Percentiles rank a stretch among this genome's conserved stretches.
Evolutionary conservation across 2,888 invertebrate species (phyloP).

Genomic region (Fragum fragum): DNA sequence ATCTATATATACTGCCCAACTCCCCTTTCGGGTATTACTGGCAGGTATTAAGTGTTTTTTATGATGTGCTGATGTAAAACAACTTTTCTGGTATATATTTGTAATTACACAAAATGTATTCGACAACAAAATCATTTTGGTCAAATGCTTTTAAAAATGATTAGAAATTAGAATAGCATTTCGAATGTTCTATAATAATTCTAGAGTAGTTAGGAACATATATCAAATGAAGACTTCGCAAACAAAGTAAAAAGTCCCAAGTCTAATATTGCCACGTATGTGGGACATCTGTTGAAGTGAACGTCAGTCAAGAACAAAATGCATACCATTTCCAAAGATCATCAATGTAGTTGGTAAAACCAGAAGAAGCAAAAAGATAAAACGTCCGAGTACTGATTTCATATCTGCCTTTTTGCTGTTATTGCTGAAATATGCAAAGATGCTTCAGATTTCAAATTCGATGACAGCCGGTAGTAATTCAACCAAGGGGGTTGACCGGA

Average conservation of each 20-base stretch:
- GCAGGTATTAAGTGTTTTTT: too few species aligned
- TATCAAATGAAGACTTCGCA: too few species aligned
- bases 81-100: too few species aligned
- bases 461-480: background rate
- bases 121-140: too few species aligned
- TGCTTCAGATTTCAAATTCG: background rate
- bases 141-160: too few species aligned
- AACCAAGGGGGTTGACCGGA: slow-evolving; percentile 15
- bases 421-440: background rate
- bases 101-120: too few species aligned
- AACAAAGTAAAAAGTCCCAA: background rate
- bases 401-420: slow-evolving; percentile 24
- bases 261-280: slow-evolving; percentile 29
- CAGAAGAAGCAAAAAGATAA: slow-evolving; percentile 77
- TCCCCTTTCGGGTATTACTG: too few species aligned
- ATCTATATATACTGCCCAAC: too few species aligned
- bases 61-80: too few species aligned
- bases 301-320: slow-evolving; percentile 57
- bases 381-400: slow-evolving; percentile 72
- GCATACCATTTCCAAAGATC: slow-evolving; percentile 80
- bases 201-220: too few species aligned
- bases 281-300: background rate
- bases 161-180: too few species aligned
- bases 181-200: too few species aligned
- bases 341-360: slow-evolving; percentile 81